phyloP scores from a whole-genome alignment of 2,797 vertebrate genomes.

The Mormyrus proboscirostris region DNA sequence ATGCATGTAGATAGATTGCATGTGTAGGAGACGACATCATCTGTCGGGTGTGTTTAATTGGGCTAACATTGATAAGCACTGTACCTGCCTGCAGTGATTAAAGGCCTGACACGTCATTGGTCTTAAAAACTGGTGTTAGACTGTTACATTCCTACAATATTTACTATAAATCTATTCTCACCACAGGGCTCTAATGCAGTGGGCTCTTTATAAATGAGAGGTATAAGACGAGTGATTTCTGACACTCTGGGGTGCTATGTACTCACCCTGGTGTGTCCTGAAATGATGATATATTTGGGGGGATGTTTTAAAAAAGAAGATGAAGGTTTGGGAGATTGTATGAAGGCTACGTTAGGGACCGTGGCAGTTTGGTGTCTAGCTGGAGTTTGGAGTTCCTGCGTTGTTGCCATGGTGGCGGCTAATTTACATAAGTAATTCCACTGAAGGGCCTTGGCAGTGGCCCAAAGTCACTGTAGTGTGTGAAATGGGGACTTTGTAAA shows the following conservation, averaged over 20 bases:
- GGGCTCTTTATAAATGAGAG: not conserved
- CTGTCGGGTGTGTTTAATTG: not conserved
- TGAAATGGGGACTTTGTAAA: constrained; percentile 11
- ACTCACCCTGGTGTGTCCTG: not conserved
- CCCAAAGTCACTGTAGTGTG: not conserved
- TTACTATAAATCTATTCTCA: not conserved
- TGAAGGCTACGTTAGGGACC: not conserved
- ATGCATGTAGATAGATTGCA: not conserved
- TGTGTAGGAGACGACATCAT: not conserved
- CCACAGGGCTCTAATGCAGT: not conserved
- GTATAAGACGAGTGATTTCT: not conserved
- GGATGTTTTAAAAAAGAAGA: not conserved
- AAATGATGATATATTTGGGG: not conserved
- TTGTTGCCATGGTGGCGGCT: constrained; percentile 8
- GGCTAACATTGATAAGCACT: not conserved
- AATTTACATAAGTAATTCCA: constrained; percentile 15
- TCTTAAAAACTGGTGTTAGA: not conserved
- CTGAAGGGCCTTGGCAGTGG: not conserved
- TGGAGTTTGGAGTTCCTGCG: not conserved
- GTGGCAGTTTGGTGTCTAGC: not conserved
- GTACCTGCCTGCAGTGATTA: not conserved
- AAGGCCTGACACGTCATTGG: not conserved
- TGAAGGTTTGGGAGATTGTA: not conserved
- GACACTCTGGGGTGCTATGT: not conserved
- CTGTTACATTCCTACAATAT: not conserved